Evolutionary conservation across 37 sponge, comb jelly and placozoan genomes (phyloP), one percentile per base, ranked within the genome.

Genomic region (Axinella damicornis): DNA sequence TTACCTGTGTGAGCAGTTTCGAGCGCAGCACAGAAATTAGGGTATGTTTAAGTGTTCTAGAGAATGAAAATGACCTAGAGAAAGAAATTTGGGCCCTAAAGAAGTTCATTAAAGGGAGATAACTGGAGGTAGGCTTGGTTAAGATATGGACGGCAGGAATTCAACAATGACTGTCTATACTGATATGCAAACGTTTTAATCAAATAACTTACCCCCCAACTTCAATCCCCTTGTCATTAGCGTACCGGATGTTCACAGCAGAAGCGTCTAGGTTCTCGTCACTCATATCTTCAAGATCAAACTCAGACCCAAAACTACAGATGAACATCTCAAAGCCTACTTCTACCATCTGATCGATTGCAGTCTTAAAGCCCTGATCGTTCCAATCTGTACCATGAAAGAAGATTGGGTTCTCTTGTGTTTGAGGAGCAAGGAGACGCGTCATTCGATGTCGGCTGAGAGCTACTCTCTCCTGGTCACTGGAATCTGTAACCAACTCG

Each of bases 241-340:
- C 90, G 34, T 83, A 84, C 16, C 65, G 31, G 0, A 89, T 64
- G 41, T 89, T 18, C 20, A 59, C 21, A 20, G 54, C 18, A 15
- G 77, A 78, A 1, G n/a, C 25, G 21, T 75, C 39, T 11, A 89
- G 39, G 24, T 89, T 73, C 0, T 14, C 59, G 2, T 30, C 52
- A 78, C 52, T 59, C 40, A 58, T 53, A 39, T 68, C 63, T 61
- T 89, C 90, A 16, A 89, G 71, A 25, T 39, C 30, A n/a, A 89
- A 83, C 11, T 79, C 84, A 58, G 74, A 68, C 5, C 90, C 90
- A 83, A 89, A 89, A 40, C 90, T 77, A 81, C 73, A 83, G 32
- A 89, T 77, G 71, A 41, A 89, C 90, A 89, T 89, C 28, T 89
- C 90, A 78, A 89, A 89, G 16, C 90, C 90, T 24, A 89, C 90